Percentiles rank a stretch among this genome's conserved stretches.
Conservation (phyloP, 2,888 invertebrate species). For the Eugnorisma glareosa region DNA sequence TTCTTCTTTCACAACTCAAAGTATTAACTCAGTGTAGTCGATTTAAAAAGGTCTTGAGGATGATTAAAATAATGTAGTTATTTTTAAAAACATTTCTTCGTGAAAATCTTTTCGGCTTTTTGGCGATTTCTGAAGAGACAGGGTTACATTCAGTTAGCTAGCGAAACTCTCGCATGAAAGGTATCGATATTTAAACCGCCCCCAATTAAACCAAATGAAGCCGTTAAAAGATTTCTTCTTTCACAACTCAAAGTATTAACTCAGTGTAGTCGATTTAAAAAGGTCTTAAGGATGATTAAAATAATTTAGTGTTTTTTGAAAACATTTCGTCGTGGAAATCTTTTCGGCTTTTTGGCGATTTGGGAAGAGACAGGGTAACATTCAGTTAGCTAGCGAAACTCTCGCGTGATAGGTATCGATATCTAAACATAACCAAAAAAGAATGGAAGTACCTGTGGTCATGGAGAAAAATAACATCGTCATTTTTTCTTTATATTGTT, state of each 20-base stretch:
- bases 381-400: background rate
- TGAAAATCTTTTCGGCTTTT: slow-evolving; percentile 19
- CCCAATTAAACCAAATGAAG: no score
- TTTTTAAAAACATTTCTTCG: slow-evolving; percentile 14
- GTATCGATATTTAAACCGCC: background rate
- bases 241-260: no score
- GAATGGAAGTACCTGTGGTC: background rate
- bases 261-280: slow-evolving; percentile 40
- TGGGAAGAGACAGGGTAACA: background rate
- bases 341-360: slow-evolving; percentile 17
- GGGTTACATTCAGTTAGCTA: background rate
- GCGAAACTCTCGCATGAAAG: background rate
- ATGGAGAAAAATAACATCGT: background rate
- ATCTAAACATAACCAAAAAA: background rate
- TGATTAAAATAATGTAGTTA: slow-evolving; percentile 50
- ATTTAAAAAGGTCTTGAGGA: slow-evolving; percentile 37
- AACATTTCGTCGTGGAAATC: slow-evolving; percentile 14
- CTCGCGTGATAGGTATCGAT: background rate
- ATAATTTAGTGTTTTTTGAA: slow-evolving; percentile 26
- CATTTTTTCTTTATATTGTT: background rate
- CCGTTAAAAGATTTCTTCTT: no score
- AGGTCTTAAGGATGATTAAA: slow-evolving; percentile 45
- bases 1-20: slow-evolving; percentile 30
- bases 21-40: slow-evolving; percentile 37
- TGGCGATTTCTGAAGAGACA: background rate